These are phyloP conservation scores for Platanista minor DNA, from an alignment of 2,113 vertebrate species.

Conservation along the genomic window DNA sequence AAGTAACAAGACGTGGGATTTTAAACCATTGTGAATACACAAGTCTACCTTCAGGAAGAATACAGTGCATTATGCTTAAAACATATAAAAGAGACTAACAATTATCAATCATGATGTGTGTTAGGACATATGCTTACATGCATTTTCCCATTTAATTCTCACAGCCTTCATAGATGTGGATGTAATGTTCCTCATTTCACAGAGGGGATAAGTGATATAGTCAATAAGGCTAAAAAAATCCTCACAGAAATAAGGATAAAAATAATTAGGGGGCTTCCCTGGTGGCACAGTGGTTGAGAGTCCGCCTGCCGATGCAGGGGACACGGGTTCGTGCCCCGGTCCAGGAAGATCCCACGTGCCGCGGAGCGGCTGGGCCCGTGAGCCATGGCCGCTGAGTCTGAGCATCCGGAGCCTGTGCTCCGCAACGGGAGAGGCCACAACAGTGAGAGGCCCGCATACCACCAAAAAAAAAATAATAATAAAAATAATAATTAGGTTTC, in stretches of 20 bases:
- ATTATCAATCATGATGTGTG: not conserved
- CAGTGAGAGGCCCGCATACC: too few species aligned
- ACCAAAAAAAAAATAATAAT: too few species aligned
- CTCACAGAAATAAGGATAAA: not conserved
- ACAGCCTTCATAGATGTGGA: not conserved
- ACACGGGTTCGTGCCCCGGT: too few species aligned
- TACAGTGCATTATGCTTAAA: not conserved
- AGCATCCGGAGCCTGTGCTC: too few species aligned
- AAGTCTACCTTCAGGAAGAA: not conserved
- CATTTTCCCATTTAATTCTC: not conserved
- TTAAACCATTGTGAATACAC: too few species aligned
- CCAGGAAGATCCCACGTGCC: too few species aligned
- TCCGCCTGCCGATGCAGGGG: too few species aligned
- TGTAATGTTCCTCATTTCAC: not conserved
- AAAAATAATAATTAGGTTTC: not conserved
- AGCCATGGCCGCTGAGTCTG: too few species aligned
- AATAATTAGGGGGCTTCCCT: not conserved
- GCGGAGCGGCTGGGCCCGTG: too few species aligned
- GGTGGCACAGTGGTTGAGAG: too few species aligned
- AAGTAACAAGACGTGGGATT: not conserved
- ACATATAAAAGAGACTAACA: not conserved
- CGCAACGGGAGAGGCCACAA: too few species aligned
- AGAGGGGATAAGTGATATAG: not conserved
- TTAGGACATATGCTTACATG: not conserved
- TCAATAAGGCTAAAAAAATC: not conserved